A percentile compares a stretch with the other conserved stretches of the same genome.
phyloP scores from a whole-genome alignment of 2,113 vertebrate genomes.

The Motacilla tschutschensis region DNA sequence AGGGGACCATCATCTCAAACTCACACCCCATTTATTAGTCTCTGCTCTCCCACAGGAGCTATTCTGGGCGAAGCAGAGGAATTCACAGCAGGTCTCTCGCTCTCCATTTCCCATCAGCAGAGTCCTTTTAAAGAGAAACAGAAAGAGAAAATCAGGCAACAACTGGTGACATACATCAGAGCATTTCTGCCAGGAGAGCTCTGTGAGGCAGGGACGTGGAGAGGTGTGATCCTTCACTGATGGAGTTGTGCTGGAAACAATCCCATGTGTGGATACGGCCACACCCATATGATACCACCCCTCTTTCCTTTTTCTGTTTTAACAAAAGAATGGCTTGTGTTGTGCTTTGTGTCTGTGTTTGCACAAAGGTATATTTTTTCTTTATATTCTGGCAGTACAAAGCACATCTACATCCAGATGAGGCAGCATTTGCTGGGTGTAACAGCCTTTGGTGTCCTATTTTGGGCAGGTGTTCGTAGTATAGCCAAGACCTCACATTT shows the following conservation, averaged over 20 bases:
- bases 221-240: conserved; percentile 16
- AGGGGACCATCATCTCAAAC: conserved; percentile 6
- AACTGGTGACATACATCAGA: background rate
- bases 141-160: background rate
- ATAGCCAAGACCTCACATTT: background rate
- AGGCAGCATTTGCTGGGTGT: background rate
- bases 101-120: background rate
- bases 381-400: background rate
- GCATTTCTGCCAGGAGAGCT: background rate
- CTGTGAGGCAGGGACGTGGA: background rate
- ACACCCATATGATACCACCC: background rate
- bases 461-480: background rate
- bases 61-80: background rate
- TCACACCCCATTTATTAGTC: conserved; percentile 13
- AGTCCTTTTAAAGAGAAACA: background rate
- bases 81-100: background rate
- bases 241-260: background rate
- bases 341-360: background rate
- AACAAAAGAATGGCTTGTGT: background rate
- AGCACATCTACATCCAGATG: background rate
- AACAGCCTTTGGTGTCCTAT: background rate
- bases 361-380: background rate
- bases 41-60: background rate
- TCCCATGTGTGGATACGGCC: background rate
- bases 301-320: background rate